Base-by-base conservation (phyloP, 2,888 invertebrate genomes). In the Zele albiditarsus region DNA sequence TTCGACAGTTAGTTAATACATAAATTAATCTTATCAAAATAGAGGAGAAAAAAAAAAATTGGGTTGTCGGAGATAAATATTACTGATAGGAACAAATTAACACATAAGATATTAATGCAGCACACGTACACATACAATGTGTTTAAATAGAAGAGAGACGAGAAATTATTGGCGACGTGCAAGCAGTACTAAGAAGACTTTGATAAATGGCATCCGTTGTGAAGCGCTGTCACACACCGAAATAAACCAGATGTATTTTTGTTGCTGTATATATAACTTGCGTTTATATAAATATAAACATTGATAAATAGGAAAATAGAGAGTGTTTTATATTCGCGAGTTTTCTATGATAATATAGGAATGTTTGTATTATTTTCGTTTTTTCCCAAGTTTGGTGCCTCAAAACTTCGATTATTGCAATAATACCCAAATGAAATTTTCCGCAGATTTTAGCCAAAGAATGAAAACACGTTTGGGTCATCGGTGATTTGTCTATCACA, bases 1-100 rank as follows among this genome's bases (percentile, higher is more conserved):
- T n/a, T n/a, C n/a, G n/a, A n/a, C n/a, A n/a, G n/a, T n/a, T n/a
- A n/a, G n/a, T n/a, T n/a, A n/a, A n/a, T n/a, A n/a, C n/a, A n/a
- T n/a, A n/a, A n/a, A n/a, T n/a, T n/a, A n/a, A n/a, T n/a, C n/a
- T n/a, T n/a, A n/a, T n/a, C n/a, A n/a, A n/a, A n/a, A n/a, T n/a
- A n/a, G n/a, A 76, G 75, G 79, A 74, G 70, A 78, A 49, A 49
- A 75, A 68, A 72, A 38, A 58, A 14, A 31, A 38, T n/a, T n/a
- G n/a, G n/a, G n/a, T n/a, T n/a, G n/a, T n/a, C n/a, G 12, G 12
- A 10, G 12, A 42, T 42, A 42, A 42, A 42, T 42, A 12, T 12
- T 42, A 42, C 12, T 4, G 2, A 42, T 42, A 42, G 12, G 2
- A 42, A 42, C 12, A 42, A 42, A 42, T 42, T 42, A 42, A 12